Percentiles rank a stretch among this genome's conserved stretches.
Evolutionary conservation across 2,797 vertebrate species (phyloP).

Genomic region (Scarus forsteni): DNA sequence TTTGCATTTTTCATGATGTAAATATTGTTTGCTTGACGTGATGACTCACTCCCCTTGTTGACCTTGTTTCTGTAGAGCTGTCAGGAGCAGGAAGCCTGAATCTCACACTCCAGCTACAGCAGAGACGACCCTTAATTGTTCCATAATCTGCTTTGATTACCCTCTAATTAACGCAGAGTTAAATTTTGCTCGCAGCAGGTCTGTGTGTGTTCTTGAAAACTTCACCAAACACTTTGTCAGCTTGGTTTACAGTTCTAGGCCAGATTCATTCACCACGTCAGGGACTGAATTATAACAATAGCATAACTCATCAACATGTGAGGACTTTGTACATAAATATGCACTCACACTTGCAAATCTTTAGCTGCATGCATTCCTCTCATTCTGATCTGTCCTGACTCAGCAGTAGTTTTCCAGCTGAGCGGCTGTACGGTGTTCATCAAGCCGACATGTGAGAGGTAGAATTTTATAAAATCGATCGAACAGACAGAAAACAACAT

Average conservation of each 20-base stretch:
- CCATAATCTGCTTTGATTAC: conserved; percentile 58
- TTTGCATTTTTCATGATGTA: not conserved
- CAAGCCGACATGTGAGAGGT: conserved; percentile 15
- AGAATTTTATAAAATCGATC: conserved; percentile 14
- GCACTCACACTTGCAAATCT: not conserved
- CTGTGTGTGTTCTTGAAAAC: not conserved
- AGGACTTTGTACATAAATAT: not conserved
- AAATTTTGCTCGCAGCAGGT: conserved; percentile 23
- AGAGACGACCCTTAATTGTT: conserved; percentile 57
- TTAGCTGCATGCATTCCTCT: not conserved
- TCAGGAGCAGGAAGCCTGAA: conserved; percentile 20
- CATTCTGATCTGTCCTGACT: conserved; percentile 41
- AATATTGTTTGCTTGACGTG: not conserved
- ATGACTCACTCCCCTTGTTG: not conserved
- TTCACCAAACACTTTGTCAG: conserved; percentile 16
- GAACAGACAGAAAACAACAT: conserved; percentile 10
- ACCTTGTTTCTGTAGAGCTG: conserved; percentile 5
- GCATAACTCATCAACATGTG: conserved; percentile 17
- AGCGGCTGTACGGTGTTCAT: conserved; percentile 39
- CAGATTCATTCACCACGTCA: conserved; percentile 13
- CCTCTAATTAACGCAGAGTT: conserved; percentile 53
- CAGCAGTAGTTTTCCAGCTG: conserved; percentile 59
- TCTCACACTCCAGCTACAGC: conserved; percentile 45
- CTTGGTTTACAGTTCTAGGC: conserved; percentile 15
- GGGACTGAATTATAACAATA: conserved; percentile 19